phyloP scores from a whole-genome alignment of 2,888 invertebrate species.

The Diploptera punctata region DNA sequence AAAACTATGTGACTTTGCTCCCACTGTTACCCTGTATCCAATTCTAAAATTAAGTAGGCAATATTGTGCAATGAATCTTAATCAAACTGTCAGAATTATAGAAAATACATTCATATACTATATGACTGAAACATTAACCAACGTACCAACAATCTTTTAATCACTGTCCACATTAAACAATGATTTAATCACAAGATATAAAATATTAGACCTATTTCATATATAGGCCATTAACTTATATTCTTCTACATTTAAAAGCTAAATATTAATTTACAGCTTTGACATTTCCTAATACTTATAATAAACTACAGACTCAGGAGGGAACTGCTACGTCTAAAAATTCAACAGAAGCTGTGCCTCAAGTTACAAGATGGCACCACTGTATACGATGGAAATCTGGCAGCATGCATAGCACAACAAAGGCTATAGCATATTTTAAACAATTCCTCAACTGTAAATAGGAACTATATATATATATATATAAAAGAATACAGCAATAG shows the following conservation, averaged over 20 bases:
- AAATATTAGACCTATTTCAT: neutral
- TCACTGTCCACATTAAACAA: slow-evolving; percentile 12
- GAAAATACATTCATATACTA: slow-evolving; percentile 35
- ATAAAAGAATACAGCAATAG: slow-evolving; percentile 13
- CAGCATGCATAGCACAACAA: neutral
- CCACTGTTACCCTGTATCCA: slow-evolving; percentile 26
- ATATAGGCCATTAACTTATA: neutral
- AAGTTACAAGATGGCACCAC: slow-evolving; percentile 1
- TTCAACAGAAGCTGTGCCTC: neutral
- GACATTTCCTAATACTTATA: neutral
- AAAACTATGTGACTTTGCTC: slow-evolving; percentile 10
- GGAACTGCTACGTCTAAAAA: neutral
- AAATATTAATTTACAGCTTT: neutral
- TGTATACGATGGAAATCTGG: neutral
- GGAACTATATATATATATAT: slow-evolving; percentile 21
- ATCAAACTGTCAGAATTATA: slow-evolving; percentile 6
- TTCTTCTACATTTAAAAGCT: slow-evolving; percentile 9
- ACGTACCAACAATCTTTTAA: slow-evolving; percentile 8
- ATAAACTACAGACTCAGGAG: neutral
- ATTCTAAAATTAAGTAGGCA: neutral
- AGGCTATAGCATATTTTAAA: slow-evolving; percentile 1
- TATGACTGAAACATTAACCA: slow-evolving; percentile 29
- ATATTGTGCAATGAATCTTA: slow-evolving; percentile 5
- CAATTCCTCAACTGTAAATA: neutral
- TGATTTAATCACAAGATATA: slow-evolving; percentile 16